Percentiles rank a stretch among this genome's conserved stretches.
Conservation (phyloP, 2,113 vertebrate species). For the Podarcis raffonei region DNA sequence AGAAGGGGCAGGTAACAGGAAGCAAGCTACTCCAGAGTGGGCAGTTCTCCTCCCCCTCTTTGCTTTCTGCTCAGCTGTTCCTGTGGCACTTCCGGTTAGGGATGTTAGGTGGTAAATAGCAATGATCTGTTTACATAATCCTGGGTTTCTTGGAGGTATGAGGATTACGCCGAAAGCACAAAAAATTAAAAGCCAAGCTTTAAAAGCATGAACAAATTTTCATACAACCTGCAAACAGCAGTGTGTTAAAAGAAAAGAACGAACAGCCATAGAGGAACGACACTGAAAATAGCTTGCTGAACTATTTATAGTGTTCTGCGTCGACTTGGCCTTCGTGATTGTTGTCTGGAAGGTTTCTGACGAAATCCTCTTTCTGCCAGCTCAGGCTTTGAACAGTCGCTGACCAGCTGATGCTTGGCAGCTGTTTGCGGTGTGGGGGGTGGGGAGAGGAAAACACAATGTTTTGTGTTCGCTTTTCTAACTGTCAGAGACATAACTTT, state of each 20-base stretch:
- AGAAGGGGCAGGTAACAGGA: neutral
- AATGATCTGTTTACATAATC: neutral
- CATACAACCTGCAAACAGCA: neutral
- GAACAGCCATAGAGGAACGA: neutral
- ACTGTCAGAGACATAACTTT: neutral
- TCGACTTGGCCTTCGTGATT: neutral
- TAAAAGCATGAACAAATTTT: neutral
- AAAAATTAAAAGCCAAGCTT: too few relatives aligned
- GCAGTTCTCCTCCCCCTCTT: neutral
- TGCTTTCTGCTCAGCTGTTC: neutral
- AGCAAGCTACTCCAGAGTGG: neutral
- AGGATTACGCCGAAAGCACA: too few relatives aligned
- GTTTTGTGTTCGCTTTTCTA: neutral
- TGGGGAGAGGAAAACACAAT: too few relatives aligned
- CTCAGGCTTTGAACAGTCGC: neutral
- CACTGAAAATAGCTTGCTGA: neutral
- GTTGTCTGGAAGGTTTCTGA: neutral
- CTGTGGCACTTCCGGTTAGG: neutral
- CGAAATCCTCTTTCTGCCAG: neutral
- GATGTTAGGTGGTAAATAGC: neutral
- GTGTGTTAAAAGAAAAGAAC: neutral
- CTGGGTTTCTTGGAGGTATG: neutral
- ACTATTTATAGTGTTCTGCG: constrained; percentile 13
- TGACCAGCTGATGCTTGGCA: neutral
- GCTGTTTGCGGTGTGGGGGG: neutral